Base-by-base conservation (phyloP, 2,797 vertebrate species). In the Prionace glauca region DNA sequence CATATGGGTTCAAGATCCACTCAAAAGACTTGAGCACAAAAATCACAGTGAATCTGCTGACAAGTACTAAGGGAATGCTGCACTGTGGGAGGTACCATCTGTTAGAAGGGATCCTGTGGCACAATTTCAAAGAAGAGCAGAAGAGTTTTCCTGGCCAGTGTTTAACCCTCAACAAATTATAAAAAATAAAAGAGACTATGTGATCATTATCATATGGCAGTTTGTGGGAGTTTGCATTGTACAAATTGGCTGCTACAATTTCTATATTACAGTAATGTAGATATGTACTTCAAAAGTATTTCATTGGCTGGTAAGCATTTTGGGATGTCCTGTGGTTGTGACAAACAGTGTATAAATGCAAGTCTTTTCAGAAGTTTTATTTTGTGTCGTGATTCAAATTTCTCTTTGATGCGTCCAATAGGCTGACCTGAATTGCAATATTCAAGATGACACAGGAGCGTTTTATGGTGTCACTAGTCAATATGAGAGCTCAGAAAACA, bases 381-480 rank as follows among this genome's bases (percentile, higher is more conserved):
- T 60, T 18, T 22, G 5, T 65, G 18, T 60, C 56, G 26, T 36
- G 8, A 36, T 22, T 67, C 41, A 84, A 84, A 41, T 84, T 32
- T n/a, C 65, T 67, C 18, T 87, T 88, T 32, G 5, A 50, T 90
- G 56, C 7, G 0, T 67, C 65, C 45, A 29, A 95, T 97, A 99
- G 99, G 99, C 99, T 20, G 99, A 99, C 96, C 97, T 99, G 97
- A 99, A 99, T 97, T 99, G 99, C 97, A 99, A 99, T 97, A 98
- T 99, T 96, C 99, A 99, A 96, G 99, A 99, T 41, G 99, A 99
- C 29, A 98, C 98, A 0, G 99, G 99, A 95, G 98, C 98, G 0
- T 99, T 99, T 97, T 99, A 99, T 0, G 99, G 99, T 0, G 99
- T 99, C 96, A 99, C 98, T 88, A 99, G 99, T 97, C 99, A 99